These are phyloP conservation scores for Hydrotaea diabolus DNA, from an alignment of 2,888 invertebrate species.

Conservation along the genomic window DNA sequence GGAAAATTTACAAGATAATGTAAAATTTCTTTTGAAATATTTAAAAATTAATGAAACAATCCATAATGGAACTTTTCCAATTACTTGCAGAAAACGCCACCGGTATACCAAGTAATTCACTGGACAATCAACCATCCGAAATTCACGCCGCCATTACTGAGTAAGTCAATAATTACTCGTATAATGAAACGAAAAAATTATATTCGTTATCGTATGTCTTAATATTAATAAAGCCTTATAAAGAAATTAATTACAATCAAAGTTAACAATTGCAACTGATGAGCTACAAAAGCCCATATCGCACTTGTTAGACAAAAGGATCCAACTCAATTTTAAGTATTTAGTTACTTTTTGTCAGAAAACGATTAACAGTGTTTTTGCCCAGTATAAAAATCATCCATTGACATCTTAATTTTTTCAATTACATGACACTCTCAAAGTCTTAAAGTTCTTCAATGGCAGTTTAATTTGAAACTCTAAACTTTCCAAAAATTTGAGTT, in stretches of 20 bases:
- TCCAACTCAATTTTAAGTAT: neutral
- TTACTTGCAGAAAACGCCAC: constrained; percentile 73
- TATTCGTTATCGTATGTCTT: too few relatives aligned
- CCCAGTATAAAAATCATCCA: too few relatives aligned
- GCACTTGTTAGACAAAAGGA: neutral
- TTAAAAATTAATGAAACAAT: too few relatives aligned
- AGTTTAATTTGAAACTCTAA: too few relatives aligned
- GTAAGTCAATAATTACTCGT: constrained; percentile 68
- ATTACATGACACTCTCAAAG: too few relatives aligned
- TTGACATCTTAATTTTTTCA: too few relatives aligned
- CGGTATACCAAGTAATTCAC: constrained; percentile 71
- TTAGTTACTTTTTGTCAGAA: neutral
- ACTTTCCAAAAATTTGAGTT: too few relatives aligned
- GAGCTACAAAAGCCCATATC: neutral
- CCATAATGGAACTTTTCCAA: too few relatives aligned
- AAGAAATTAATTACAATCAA: neutral
- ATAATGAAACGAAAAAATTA: neutral
- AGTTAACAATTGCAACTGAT: neutral
- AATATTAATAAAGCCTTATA: neutral
- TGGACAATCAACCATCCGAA: constrained; percentile 71
- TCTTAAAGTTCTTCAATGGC: too few relatives aligned
- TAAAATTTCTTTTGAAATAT: too few relatives aligned
- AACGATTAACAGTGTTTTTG: too few relatives aligned
- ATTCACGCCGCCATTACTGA: constrained; percentile 74
- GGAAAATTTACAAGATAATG: too few relatives aligned